phyloP scores from a whole-genome alignment of 2,113 vertebrate genomes.

The Bagarius yarrelli region DNA sequence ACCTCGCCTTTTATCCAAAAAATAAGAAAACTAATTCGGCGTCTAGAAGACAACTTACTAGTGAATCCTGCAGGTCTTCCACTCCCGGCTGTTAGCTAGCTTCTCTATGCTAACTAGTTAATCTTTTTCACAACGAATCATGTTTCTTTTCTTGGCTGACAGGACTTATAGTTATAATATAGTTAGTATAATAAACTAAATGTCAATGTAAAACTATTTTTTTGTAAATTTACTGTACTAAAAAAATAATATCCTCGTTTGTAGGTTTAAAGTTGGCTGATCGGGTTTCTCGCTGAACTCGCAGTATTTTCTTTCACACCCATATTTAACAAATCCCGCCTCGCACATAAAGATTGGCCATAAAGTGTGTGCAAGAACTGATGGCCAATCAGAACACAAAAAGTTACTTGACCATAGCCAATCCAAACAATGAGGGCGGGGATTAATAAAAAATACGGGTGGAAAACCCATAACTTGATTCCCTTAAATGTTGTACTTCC shows the following conservation, averaged over 20 bases:
- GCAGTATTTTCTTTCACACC: constrained; percentile 4
- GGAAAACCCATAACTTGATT: background rate
- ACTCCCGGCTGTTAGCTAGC: constrained; percentile 29
- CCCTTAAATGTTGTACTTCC: constrained; percentile 16
- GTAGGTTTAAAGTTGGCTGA: constrained; percentile 2
- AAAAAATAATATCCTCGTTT: background rate
- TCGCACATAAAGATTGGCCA: background rate
- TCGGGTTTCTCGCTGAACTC: background rate
- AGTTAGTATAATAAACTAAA: background rate
- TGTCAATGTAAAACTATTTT: background rate
- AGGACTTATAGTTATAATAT: background rate
- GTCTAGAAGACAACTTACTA: background rate
- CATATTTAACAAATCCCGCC: background rate
- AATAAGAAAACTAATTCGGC: too few species aligned
- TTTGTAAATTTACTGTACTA: background rate
- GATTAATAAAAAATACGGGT: background rate
- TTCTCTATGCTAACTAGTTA: constrained; percentile 24
- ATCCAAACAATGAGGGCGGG: background rate
- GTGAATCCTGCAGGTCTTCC: background rate
- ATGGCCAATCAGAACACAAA: background rate
- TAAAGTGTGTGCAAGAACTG: too few species aligned
- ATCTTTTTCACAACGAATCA: constrained; percentile 3
- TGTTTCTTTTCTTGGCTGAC: background rate
- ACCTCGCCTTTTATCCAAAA: too few species aligned
- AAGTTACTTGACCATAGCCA: background rate